Evolutionary conservation across 1,140 invertebrate genomes (phyloP), one percentile per base, ranked within the genome.

Genomic region (Tetranychus cinnabarinus): DNA sequence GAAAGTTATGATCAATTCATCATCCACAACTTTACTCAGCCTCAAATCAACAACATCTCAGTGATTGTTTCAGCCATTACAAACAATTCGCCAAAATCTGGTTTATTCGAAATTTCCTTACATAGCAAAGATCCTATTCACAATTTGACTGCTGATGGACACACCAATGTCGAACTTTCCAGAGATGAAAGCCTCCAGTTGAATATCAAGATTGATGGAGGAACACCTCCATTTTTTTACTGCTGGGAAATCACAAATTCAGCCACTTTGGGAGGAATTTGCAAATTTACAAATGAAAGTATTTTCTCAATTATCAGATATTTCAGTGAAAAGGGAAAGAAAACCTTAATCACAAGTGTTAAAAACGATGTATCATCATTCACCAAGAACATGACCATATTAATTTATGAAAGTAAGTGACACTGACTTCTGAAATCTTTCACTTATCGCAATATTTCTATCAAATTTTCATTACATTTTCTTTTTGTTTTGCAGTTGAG

Each of bases 331-430:
- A 74, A 77, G 12, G 77, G 77, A 37, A 75, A 78, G 46, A 79
- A 85, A 65, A 85, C 83, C 0, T 75, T 86, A 54, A 67, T 87
- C 35, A 78, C 86, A 42, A 79, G 86, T 46, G 73, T 88, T 46
- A 74, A 77, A 59, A 88, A 88, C 72, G 79, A 82, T 62, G 76
- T 88, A 23, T 80, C 77, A 3, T 80, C 77, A 64, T 74, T 73
- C 56, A 75, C 84, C 15, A 80, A 79, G 62, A 79, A 80, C 52
- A 74, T 84, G 34, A 80, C 79, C 31, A 79, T 89, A 37, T 85
- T 82, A 66, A 80, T 86, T 69, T 86, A 86, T 70, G 79, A 85
- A 80, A 82, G 84, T 86, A 75, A 68, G 65, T 68, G 23, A 23
- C 57, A 31, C 52, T 63, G 10, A 23, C 8, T 23, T 52, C 10